A percentile compares a stretch with the other conserved stretches of the same genome.
These are phyloP conservation scores for Melinaea marsaeus DNA, from an alignment of 2,888 invertebrate genomes.

Conservation along the genomic window DNA sequence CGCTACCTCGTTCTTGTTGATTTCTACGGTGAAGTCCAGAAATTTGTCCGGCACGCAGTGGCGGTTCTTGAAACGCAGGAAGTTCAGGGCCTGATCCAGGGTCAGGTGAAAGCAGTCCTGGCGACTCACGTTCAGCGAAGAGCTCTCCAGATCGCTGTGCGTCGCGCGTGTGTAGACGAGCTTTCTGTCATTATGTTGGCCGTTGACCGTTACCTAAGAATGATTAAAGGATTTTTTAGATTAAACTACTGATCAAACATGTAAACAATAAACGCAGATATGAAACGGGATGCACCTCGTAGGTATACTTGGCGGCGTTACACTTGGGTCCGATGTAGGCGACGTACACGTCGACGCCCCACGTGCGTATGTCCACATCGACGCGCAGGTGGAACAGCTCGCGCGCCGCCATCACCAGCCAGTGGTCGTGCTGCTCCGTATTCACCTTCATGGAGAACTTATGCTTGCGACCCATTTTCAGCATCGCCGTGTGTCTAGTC, in stretches of 20 bases:
- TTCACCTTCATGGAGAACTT: slow-evolving; percentile 57
- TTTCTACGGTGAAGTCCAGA: slow-evolving; percentile 42
- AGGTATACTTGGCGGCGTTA: slow-evolving; percentile 52
- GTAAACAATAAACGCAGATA: not conserved
- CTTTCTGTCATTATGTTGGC: slow-evolving; percentile 52
- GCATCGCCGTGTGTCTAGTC: slow-evolving; percentile 53
- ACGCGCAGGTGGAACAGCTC: slow-evolving; percentile 62
- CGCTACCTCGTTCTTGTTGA: slow-evolving; percentile 27
- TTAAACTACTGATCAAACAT: not conserved
- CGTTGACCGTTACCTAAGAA: slow-evolving; percentile 54
- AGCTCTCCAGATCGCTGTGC: slow-evolving; percentile 66
- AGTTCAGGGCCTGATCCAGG: slow-evolving; percentile 63
- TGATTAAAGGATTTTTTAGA: not conserved
- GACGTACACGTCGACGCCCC: slow-evolving; percentile 60
- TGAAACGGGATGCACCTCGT: slow-evolving; percentile 47
- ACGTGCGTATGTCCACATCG: slow-evolving; percentile 56
- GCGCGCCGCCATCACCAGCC: slow-evolving; percentile 54
- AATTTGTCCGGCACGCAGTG: slow-evolving; percentile 55
- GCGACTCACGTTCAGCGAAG: slow-evolving; percentile 50
- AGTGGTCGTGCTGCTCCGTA: slow-evolving; percentile 56
- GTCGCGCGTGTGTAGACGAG: slow-evolving; percentile 57
- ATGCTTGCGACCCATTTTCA: slow-evolving; percentile 54
- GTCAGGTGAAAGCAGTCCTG: slow-evolving; percentile 68
- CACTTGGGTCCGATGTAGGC: slow-evolving; percentile 67
- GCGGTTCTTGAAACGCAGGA: slow-evolving; percentile 55